Conservation (phyloP, 2,797 vertebrate genomes). For the Myiothlypis coronata region DNA sequence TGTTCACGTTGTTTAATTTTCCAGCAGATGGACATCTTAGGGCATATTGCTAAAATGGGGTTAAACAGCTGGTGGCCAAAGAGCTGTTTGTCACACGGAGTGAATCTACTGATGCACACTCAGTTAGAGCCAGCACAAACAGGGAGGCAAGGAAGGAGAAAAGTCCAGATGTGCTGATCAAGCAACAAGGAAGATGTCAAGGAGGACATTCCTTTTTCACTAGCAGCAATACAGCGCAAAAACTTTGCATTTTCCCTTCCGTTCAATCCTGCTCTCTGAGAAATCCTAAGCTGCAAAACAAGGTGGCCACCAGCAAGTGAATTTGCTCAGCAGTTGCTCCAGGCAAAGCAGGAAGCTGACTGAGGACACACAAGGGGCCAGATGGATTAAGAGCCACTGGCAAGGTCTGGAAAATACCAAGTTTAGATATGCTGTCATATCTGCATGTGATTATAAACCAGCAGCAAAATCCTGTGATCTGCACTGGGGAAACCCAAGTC, state of each 20-base stretch:
- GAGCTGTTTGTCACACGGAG: neutral
- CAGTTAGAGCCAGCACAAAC: neutral
- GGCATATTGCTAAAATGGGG: neutral
- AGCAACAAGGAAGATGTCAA: neutral
- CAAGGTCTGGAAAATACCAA: neutral
- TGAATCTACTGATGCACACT: neutral
- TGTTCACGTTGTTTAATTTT: neutral
- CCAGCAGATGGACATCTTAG: neutral
- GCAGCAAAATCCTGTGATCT: neutral
- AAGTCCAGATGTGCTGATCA: rapidly evolving
- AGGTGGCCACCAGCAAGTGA: neutral
- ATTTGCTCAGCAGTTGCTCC: neutral
- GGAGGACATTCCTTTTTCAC: neutral
- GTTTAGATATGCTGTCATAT: neutral
- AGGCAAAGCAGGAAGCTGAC: neutral
- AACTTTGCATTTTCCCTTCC: neutral
- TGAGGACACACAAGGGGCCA: neutral
- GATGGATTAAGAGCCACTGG: neutral
- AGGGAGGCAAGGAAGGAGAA: neutral
- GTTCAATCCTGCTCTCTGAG: neutral
- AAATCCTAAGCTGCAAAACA: neutral
- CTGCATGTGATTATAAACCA: neutral
- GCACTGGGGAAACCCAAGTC: neutral
- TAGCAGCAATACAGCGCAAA: neutral
- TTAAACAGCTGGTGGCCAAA: neutral